Percentiles rank a stretch among this genome's conserved stretches.
Conservation (phyloP, 2,113 vertebrate species). For the Lynx canadensis region DNA sequence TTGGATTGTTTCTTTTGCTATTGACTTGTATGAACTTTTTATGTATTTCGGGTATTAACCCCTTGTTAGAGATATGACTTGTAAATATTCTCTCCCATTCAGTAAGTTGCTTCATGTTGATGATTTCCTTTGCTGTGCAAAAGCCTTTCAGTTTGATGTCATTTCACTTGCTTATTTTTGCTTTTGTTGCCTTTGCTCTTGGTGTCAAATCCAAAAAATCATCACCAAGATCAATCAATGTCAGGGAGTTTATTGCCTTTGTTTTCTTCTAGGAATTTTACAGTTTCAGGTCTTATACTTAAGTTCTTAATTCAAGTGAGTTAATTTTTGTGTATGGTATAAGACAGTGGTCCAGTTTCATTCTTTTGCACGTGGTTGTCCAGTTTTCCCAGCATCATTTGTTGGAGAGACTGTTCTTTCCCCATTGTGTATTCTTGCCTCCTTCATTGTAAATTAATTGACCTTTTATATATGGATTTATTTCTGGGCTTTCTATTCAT, state of each 20-base stretch:
- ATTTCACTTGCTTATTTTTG: not conserved
- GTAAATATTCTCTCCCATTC: not conserved
- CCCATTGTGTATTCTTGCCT: not conserved
- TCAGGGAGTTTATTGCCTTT: not conserved
- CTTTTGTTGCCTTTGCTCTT: not conserved
- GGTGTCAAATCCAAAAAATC: not conserved
- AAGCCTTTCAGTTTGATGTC: not conserved
- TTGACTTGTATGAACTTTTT: not conserved
- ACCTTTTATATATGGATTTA: not conserved
- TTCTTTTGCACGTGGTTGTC: not conserved
- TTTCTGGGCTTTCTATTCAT: not conserved
- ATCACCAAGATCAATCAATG: not conserved
- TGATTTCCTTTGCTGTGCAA: not conserved
- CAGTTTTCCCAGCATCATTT: not conserved
- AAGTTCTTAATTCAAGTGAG: not conserved
- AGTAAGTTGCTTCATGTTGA: not conserved
- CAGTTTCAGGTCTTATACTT: not conserved
- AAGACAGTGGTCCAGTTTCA: not conserved
- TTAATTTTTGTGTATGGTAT: not conserved
- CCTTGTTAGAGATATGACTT: not conserved
- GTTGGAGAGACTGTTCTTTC: not conserved
- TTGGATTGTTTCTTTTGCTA: not conserved
- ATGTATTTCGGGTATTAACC: not conserved
- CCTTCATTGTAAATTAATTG: not conserved
- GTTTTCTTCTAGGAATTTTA: not conserved